These are phyloP conservation scores for Drosophila repleta DNA, from an alignment of 1,140 invertebrate species.

Conservation along the genomic window DNA sequence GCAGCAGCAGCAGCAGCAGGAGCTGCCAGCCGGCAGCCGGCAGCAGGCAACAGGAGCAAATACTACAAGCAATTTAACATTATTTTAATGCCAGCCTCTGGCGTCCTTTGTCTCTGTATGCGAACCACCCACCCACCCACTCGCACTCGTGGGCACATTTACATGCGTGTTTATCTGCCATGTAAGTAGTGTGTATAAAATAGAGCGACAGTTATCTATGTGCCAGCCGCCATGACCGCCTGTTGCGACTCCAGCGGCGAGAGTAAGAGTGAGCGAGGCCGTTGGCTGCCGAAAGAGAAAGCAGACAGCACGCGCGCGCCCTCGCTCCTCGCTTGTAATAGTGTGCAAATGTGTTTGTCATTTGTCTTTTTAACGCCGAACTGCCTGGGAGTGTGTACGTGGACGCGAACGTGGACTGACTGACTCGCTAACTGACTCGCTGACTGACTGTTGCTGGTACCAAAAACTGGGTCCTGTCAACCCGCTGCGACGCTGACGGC, in stretches of 20 bases:
- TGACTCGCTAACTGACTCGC: too few relatives aligned
- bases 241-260: constrained; percentile 44
- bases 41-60: constrained; percentile 43
- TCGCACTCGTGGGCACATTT: constrained; percentile 42
- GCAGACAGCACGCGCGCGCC: constrained; percentile 6
- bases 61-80: constrained; percentile 70
- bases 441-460: constrained; percentile 14
- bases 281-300: neutral
- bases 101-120: constrained; percentile 55
- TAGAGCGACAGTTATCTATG: constrained; percentile 67
- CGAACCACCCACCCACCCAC: neutral
- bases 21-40: constrained; percentile 12
- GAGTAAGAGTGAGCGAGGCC: neutral
- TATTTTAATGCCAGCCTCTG: constrained; percentile 64
- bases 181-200: constrained; percentile 64
- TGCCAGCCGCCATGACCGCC: constrained; percentile 56
- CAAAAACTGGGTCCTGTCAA: constrained; percentile 30
- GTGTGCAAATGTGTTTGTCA: constrained; percentile 70
- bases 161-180: constrained; percentile 70
- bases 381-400: constrained; percentile 53
- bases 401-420: too few relatives aligned
- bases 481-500: constrained; percentile 43
- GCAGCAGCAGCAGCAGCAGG: constrained; percentile 19
- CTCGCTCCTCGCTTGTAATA: constrained; percentile 55
- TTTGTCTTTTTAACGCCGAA: constrained; percentile 68